A percentile compares a stretch with the other conserved stretches of the same genome.
These are phyloP conservation scores for Chaetophractus vellerosus DNA, from an alignment of 2,797 vertebrate genomes.

Conservation along the genomic window DNA sequence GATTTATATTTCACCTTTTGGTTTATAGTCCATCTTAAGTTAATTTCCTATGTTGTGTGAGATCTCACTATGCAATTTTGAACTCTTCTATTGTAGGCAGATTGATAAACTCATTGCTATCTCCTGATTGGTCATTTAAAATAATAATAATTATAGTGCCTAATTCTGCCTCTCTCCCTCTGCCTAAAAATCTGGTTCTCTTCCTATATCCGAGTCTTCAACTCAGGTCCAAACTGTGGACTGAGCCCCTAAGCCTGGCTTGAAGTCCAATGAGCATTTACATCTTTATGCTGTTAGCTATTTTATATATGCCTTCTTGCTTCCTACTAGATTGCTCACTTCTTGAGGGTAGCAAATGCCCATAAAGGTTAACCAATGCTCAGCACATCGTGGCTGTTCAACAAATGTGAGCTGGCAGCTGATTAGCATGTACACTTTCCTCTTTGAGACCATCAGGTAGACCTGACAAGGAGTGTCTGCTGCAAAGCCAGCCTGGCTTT, in stretches of 20 bases:
- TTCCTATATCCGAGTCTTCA: neutral
- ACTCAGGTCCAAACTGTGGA: neutral
- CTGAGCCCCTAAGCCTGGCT: neutral
- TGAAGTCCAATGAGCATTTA: neutral
- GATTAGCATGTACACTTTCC: neutral
- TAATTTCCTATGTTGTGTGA: constrained; percentile 34
- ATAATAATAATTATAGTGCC: neutral
- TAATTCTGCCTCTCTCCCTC: neutral
- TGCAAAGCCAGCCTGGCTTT: neutral
- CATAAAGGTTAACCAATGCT: no score
- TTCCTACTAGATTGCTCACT: neutral
- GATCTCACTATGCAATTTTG: neutral
- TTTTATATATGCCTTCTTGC: neutral
- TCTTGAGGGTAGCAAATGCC: neutral
- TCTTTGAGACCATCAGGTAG: neutral
- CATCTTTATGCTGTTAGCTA: neutral
- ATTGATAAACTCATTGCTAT: neutral
- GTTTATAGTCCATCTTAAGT: constrained; percentile 5
- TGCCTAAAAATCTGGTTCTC: neutral
- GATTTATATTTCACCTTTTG: constrained; percentile 26
- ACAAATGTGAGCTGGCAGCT: neutral
- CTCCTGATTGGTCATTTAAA: neutral
- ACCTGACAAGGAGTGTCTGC: neutral
- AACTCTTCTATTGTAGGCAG: neutral
- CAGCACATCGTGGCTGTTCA: neutral